A percentile compares a stretch with the other conserved stretches of the same genome.
Conservation (phyloP, 2,888 invertebrate genomes). For the Hecatera dysodea region DNA sequence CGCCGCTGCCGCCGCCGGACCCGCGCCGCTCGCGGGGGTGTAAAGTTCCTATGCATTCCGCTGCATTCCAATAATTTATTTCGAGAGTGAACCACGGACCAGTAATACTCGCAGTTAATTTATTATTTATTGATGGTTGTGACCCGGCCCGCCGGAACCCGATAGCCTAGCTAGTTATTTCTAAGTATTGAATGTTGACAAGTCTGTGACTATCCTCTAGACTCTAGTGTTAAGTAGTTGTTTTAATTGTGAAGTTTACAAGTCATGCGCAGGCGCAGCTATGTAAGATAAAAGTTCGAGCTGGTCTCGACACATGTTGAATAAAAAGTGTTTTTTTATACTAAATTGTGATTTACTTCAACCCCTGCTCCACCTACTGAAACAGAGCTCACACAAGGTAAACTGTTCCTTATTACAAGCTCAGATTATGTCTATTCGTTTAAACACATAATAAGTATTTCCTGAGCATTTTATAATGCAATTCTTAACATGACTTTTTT, state of each 20-base stretch:
- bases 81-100: conserved; percentile 48
- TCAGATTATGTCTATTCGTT: background rate
- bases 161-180: conserved; percentile 45
- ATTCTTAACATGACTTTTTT: background rate
- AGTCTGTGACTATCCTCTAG: conserved; percentile 48
- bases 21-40: conserved; percentile 32
- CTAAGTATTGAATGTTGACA: conserved; percentile 55
- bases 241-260: conserved; percentile 43
- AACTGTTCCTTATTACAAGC: background rate
- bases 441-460: background rate
- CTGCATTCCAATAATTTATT: conserved; percentile 63
- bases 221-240: conserved; percentile 46
- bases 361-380: background rate
- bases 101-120: conserved; percentile 62
- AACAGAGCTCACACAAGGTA: background rate
- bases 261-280: conserved; percentile 62
- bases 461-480: background rate
- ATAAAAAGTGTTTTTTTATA: conserved; percentile 54
- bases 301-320: conserved; percentile 62
- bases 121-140: conserved; percentile 67
- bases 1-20: conserved; percentile 11
- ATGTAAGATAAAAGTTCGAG: conserved; percentile 49
- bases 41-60: conserved; percentile 72
- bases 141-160: conserved; percentile 44
- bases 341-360: conserved; percentile 48